Conservation (phyloP, 2,797 vertebrate genomes). For the Clamator glandarius region DNA sequence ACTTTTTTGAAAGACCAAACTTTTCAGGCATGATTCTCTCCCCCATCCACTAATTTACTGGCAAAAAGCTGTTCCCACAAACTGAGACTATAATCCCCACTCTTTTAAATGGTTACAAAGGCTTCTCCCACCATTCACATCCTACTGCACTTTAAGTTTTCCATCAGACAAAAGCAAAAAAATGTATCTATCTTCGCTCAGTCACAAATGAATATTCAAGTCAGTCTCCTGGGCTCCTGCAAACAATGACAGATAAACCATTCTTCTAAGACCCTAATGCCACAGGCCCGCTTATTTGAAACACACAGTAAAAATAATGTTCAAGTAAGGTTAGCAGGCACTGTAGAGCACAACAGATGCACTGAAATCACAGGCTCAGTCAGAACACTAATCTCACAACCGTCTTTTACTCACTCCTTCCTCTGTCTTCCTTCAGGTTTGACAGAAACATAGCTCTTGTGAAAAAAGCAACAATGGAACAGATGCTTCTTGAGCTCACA, state of each 20-base stretch:
- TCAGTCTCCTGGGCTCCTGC: neutral
- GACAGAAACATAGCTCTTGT: neutral
- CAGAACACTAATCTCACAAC: neutral
- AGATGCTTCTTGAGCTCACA: neutral
- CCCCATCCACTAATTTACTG: neutral
- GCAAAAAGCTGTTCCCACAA: neutral
- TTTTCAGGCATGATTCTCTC: neutral
- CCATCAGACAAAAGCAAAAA: neutral
- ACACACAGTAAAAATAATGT: neutral
- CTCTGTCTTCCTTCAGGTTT: neutral
- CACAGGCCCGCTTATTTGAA: neutral
- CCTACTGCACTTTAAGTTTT: neutral
- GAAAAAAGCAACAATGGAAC: neutral
- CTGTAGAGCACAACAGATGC: neutral
- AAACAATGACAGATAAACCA: neutral
- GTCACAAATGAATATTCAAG: neutral
- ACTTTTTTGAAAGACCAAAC: neutral
- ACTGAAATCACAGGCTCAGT: neutral
- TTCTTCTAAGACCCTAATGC: neutral
- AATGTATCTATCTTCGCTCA: neutral
- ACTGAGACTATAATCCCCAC: neutral
- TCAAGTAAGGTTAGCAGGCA: neutral
- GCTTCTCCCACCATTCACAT: neutral
- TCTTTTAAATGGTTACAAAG: neutral
- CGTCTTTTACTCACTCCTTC: neutral